Evolutionary conservation across 2,113 vertebrate genomes (phyloP), one percentile per base, ranked within the genome.

Genomic region (Pachyramphus minor): DNA sequence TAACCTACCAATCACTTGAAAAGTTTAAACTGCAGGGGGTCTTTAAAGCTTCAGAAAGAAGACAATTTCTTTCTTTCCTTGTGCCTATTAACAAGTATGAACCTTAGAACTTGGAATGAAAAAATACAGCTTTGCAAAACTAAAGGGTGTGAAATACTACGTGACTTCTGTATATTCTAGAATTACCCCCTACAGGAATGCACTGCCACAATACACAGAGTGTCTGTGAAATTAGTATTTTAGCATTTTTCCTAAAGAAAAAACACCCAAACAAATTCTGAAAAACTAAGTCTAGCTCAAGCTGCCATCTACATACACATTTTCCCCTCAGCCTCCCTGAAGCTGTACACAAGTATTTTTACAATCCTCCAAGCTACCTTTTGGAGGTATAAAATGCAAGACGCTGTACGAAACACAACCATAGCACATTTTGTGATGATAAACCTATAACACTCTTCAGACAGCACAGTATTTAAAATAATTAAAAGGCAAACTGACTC

Each of bases 391-490:
- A 93, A 88, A 94, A 94, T 12, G 2, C 44, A 81, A 79, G 41
- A 22, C 1, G 0, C 15, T 15, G 1, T 1, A 86, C 1, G 1
- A 83, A 90, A 77, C 5, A 25, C 20, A 59, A 58, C 5, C 12
- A 5, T 7, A 58, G 31, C 11, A n/a, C 3, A 2, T 49, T 22
- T 86, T 41, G 27, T 30, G n/a, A 75, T 28, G 15, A 58, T 23
- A 74, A 90, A 76, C 47, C 25, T 68, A 53, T 52, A 50, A 71
- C 20, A 39, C 4, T 56, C 45, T 62, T 78, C 49, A 66, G 60
- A 68, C 8, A 41, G 12, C 30, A 73, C 13, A 55, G 7, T 20
- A 68, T 35, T 83, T 73, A 50, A 66, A 86, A 59, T 8, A 53
- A 68, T 35, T 86, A 80, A 86, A 83, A 92, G 25, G 30, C 15